Evolutionary conservation across 2,888 invertebrate genomes (phyloP), one percentile per base, ranked within the genome.

Genomic region (Drosophila barbarae): DNA sequence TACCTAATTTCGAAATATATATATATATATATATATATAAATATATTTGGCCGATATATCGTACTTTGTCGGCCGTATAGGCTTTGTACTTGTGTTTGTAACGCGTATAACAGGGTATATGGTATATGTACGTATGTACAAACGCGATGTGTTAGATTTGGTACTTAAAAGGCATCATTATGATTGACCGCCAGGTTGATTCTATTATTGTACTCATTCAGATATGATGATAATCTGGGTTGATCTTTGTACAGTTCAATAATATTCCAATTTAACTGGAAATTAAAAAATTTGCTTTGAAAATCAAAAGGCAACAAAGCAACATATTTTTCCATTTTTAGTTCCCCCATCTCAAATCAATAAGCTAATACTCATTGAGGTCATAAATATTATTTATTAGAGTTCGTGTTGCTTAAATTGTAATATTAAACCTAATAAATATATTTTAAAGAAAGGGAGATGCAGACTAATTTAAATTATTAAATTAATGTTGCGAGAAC

Each of bases 41-140:
- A 65, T 65, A 65, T 66, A 65, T 52, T 44, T 66, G 60, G 34
- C 69, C 46, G 66, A 66, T 59, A 59, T 59, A 39, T 51, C 21
- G 36, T 42, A 50, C 23, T 46, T 15, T 39, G 35, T n/a, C 34
- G 65, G 58, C 47, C 41, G 23, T 42, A 57, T 65, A 12, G 49
- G 32, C 58, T 49, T 28, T 57, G 28, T 15, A 32, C 41, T 68
- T 13, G 49, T 32, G 42, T 65, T 49, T 68, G 65, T 49, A 57
- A 65, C 69, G 39, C 23, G 18, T 9, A n/a, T 9, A 15, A 21
- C 10, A 4, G n/a, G n/a, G 9, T 26, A 26, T 26, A 23, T 26
- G 7, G 39, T 32, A 23, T 23, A 23, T 23, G 23, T 23, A 23
- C 4, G 5, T 23, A 23, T 23, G 23, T 23, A 54, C 18, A 47